Percentiles rank a stretch among this genome's conserved stretches.
Evolutionary conservation across 35 echinoderm and acorn worm species (phyloP).

Genomic region (Lytechinus variegatus): DNA sequence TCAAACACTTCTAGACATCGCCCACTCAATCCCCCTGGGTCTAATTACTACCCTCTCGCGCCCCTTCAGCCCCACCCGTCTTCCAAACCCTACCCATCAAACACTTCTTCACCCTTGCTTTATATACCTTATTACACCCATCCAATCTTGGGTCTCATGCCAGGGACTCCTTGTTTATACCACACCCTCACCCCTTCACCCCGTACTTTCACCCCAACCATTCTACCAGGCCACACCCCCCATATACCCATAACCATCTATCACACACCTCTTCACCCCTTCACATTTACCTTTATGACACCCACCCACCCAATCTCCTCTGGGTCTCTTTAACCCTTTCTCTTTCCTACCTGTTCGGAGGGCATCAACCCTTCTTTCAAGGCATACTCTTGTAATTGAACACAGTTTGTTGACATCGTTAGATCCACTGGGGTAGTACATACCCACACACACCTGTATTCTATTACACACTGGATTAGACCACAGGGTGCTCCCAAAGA

Average conservation of each 20-base stretch:
- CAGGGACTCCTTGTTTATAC: too few relatives aligned
- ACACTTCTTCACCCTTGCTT: too few relatives aligned
- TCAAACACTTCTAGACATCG: too few relatives aligned
- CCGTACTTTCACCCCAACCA: too few relatives aligned
- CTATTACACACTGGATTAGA: background rate
- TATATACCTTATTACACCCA: too few relatives aligned
- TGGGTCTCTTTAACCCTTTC: background rate
- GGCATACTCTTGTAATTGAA: background rate
- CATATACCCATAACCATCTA: background rate
- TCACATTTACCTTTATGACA: background rate
- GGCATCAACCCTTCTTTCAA: background rate
- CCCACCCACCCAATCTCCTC: background rate
- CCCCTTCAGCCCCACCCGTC: too few relatives aligned
- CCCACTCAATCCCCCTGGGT: too few relatives aligned
- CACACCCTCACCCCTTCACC: too few relatives aligned
- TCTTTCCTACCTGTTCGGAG: background rate
- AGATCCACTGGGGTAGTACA: background rate
- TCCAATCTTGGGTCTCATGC: too few relatives aligned
- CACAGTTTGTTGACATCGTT: conserved; percentile 32
- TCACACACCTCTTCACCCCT: background rate
- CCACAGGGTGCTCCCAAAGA: too few relatives aligned
- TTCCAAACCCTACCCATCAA: too few relatives aligned
- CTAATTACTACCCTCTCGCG: too few relatives aligned
- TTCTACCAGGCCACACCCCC: background rate
- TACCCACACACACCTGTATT: background rate